These are phyloP conservation scores for Hyles vespertilio DNA, from an alignment of 1,140 invertebrate species.

Conservation along the genomic window DNA sequence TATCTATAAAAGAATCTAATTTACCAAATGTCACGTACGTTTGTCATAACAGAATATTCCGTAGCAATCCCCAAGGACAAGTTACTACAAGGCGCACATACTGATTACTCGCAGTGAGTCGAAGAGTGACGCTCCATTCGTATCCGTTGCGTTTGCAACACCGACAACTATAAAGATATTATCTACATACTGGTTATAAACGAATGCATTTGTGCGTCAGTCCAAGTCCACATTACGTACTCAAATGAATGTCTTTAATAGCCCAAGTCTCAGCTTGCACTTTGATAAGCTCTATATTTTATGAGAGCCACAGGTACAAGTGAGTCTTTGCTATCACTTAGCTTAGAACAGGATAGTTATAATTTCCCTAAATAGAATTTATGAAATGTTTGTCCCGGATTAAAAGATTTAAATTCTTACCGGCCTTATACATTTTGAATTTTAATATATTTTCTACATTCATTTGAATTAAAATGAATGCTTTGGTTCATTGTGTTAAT, in stretches of 20 bases:
- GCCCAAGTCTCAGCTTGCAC: no score
- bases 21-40: background rate
- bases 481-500: background rate
- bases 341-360: no score
- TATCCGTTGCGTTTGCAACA: conserved; percentile 32
- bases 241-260: background rate
- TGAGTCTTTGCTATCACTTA: no score
- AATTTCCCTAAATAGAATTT: no score
- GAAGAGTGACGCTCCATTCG: conserved; percentile 26
- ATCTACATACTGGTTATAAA: conserved; percentile 20
- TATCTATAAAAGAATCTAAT: no score
- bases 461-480: background rate
- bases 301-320: no score
- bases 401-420: conserved; percentile 1
- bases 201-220: conserved; percentile 28
- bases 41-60: conserved; percentile 18
- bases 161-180: conserved; percentile 32
- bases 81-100: conserved; percentile 11
- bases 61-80: conserved; percentile 11
- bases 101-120: conserved; percentile 17
- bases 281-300: no score
- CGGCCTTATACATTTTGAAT: background rate
- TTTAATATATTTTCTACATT: background rate
- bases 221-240: conserved; percentile 13
- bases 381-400: background rate